Conservation (phyloP, 2,888 invertebrate species). For the Mythimna ferrago region DNA sequence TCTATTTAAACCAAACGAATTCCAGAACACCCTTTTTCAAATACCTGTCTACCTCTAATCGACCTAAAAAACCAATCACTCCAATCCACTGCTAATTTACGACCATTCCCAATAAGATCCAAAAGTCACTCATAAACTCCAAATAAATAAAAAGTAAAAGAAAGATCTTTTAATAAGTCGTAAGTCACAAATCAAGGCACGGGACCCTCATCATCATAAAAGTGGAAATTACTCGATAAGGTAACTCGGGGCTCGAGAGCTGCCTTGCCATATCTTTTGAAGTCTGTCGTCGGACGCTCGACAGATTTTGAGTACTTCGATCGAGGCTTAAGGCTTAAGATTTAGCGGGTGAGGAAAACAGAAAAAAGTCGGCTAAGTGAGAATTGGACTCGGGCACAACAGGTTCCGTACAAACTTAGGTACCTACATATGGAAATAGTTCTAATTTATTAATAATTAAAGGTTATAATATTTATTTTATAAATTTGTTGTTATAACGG, state of each 20-base stretch:
- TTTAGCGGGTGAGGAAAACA: slow-evolving; percentile 2
- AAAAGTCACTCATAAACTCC: slow-evolving; percentile 11
- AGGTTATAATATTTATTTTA: too few species aligned
- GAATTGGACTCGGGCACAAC: too few species aligned
- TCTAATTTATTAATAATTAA: too few species aligned
- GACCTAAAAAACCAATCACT: slow-evolving; percentile 45
- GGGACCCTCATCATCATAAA: slow-evolving; percentile 82
- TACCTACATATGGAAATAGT: too few species aligned
- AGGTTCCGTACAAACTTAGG: too few species aligned
- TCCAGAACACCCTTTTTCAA: background rate
- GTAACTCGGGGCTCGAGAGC: slow-evolving; percentile 63
- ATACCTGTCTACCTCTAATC: slow-evolving; percentile 15
- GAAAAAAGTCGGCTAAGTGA: too few species aligned
- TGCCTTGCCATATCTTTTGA: slow-evolving; percentile 59
- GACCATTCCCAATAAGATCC: slow-evolving; percentile 50
- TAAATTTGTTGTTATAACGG: too few species aligned
- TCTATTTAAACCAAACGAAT: background rate
- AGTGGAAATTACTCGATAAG: slow-evolving; percentile 69
- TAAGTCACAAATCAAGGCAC: slow-evolving; percentile 73
- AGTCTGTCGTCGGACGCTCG: slow-evolving; percentile 44
- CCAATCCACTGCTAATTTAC: slow-evolving; percentile 54
- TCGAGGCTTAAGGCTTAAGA: slow-evolving; percentile 36
- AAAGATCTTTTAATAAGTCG: slow-evolving; percentile 49
- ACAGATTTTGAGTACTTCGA: slow-evolving; percentile 49
- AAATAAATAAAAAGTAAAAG: slow-evolving; percentile 55